A percentile compares a stretch with the other conserved stretches of the same genome.
phyloP scores from a whole-genome alignment of 2,797 vertebrate genomes.

The Sphenopsis melanotis region DNA sequence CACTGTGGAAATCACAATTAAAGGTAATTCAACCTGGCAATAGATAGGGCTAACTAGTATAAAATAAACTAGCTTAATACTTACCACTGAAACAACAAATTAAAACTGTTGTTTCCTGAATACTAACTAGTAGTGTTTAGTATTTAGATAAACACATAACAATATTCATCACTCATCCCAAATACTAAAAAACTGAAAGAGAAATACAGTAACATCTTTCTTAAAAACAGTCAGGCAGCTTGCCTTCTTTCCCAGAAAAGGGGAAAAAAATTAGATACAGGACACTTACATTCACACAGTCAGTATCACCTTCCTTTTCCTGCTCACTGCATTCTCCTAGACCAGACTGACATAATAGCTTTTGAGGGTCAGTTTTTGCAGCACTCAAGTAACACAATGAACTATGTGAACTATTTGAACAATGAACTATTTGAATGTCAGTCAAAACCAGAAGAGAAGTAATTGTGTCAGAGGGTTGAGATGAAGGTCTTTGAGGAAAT shows the following conservation, averaged over 20 bases:
- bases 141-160: background rate
- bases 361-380: background rate
- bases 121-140: background rate
- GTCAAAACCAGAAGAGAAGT: background rate
- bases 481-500: constrained; percentile 15
- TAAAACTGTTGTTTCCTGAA: background rate
- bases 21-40: background rate
- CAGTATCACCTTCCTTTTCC: background rate
- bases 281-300: background rate
- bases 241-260: background rate
- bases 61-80: background rate
- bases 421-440: background rate
- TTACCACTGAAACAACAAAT: background rate
- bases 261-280: background rate
- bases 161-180: background rate
- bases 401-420: background rate
- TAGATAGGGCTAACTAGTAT: background rate
- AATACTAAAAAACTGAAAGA: background rate
- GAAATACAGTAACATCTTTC: background rate
- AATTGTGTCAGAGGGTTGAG: background rate
- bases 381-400: background rate
- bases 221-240: background rate
- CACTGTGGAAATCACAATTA: background rate
- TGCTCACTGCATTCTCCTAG: background rate
- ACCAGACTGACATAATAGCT: background rate